A percentile compares a stretch with the other conserved stretches of the same genome.
These are phyloP conservation scores for Metallyticus violacea DNA, from an alignment of 2,888 invertebrate genomes.

Conservation along the genomic window DNA sequence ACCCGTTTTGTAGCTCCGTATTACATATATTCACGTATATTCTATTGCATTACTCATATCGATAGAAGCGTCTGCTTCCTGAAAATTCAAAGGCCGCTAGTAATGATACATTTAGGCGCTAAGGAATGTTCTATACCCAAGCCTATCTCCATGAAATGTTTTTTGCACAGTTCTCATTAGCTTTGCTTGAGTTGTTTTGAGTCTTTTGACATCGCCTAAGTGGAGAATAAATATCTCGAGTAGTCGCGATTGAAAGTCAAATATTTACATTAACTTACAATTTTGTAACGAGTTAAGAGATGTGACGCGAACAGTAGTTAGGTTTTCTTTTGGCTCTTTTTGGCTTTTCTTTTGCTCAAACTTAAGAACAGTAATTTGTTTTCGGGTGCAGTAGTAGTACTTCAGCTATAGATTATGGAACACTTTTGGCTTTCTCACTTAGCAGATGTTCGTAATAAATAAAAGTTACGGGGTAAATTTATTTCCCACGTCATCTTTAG, in stretches of 20 bases:
- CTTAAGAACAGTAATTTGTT: background rate
- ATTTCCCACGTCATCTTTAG: background rate
- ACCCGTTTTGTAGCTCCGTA: background rate
- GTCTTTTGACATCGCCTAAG: too few relatives aligned
- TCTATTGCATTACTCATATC: too few relatives aligned
- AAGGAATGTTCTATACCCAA: background rate
- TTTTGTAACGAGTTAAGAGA: too few relatives aligned
- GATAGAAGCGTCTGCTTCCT: too few relatives aligned
- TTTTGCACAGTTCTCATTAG: background rate
- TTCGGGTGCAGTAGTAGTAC: background rate
- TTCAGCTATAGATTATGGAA: background rate
- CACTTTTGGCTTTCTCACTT: background rate
- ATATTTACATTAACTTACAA: background rate
- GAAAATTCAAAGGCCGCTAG: background rate
- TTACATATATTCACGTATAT: too few relatives aligned
- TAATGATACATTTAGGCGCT: background rate
- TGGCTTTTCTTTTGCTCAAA: background rate
- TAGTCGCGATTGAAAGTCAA: too few relatives aligned
- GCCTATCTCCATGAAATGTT: background rate
- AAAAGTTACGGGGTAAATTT: too few relatives aligned
- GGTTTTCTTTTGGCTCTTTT: background rate
- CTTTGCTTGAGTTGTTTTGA: too few relatives aligned
- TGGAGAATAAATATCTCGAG: too few relatives aligned
- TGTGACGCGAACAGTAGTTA: background rate
- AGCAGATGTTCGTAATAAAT: background rate